Conservation (phyloP, 2,113 vertebrate species). For the Syngnathus scovelli region DNA sequence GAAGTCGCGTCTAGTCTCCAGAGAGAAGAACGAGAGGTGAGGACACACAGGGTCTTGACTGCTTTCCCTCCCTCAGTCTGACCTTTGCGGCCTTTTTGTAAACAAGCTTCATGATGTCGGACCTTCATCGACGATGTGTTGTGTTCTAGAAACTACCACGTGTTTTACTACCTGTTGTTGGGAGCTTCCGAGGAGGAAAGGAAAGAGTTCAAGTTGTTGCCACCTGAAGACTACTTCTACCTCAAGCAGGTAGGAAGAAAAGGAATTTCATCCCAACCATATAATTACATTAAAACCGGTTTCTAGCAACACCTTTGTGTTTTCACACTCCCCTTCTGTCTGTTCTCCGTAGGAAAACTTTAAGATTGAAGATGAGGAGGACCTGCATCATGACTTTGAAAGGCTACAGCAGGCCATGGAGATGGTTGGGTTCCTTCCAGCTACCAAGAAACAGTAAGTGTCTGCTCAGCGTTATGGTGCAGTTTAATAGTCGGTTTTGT, state of each 20-base stretch:
- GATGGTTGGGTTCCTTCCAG: slow-evolving; percentile 96
- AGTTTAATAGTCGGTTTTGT: no score
- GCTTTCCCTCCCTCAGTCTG: slow-evolving; percentile 1
- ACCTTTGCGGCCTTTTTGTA: slow-evolving; percentile 26
- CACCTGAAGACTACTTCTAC: slow-evolving; percentile 97
- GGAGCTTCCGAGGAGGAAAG: slow-evolving; percentile 86
- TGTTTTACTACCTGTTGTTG: slow-evolving; percentile 95
- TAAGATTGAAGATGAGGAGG: slow-evolving; percentile 94
- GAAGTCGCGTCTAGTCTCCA: slow-evolving; percentile 94
- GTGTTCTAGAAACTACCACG: slow-evolving; percentile 88
- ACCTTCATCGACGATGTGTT: not conserved
- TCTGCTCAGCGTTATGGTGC: not conserved
- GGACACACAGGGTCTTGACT: slow-evolving; percentile 25
- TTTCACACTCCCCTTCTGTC: not conserved
- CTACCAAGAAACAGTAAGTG: slow-evolving; percentile 92
- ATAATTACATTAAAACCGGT: not conserved
- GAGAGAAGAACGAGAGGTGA: slow-evolving; percentile 94
- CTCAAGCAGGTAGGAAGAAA: slow-evolving; percentile 86
- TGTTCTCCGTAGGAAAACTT: slow-evolving; percentile 82
- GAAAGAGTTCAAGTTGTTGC: slow-evolving; percentile 87
- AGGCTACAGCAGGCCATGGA: slow-evolving; percentile 98
- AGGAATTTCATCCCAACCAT: not conserved
- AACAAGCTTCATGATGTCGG: slow-evolving; percentile 31
- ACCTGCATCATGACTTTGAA: slow-evolving; percentile 91
- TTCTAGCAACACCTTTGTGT: not conserved